Conservation (phyloP, 2,113 vertebrate species). For the Eretmochelys imbricata region DNA sequence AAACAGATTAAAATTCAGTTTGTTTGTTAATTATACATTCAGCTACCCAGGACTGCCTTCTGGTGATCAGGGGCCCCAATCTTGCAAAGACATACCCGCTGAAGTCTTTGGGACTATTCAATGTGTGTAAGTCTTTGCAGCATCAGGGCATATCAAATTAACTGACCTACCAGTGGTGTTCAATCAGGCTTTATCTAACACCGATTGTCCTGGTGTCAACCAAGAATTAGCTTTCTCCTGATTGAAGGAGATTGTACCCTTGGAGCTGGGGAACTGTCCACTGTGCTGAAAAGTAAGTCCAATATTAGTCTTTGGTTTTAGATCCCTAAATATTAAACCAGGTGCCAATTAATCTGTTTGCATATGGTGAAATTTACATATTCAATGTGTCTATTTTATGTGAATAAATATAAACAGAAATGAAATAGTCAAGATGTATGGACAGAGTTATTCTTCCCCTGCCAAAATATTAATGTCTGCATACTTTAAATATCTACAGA, state of each 20-base stretch:
- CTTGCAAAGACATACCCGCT: neutral
- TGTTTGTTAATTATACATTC: neutral
- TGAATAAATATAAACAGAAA: slow-evolving; percentile 34
- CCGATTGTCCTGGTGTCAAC: neutral
- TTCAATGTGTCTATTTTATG: slow-evolving; percentile 11
- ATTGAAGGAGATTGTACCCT: neutral
- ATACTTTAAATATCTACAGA: slow-evolving; percentile 31
- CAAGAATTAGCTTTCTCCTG: neutral
- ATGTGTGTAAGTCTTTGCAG: neutral
- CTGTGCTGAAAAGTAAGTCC: neutral
- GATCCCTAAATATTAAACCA: slow-evolving; percentile 11
- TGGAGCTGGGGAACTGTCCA: neutral
- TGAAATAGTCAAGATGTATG: slow-evolving; percentile 31
- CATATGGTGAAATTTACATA: slow-evolving; percentile 25
- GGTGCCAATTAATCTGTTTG: slow-evolving; percentile 11
- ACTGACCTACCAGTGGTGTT: neutral
- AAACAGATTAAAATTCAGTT: neutral
- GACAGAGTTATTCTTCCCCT: slow-evolving; percentile 22
- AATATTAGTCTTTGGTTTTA: neutral
- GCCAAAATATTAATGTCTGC: slow-evolving; percentile 50
- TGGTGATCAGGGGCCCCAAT: neutral
- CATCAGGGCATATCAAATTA: neutral
- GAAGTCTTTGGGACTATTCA: neutral
- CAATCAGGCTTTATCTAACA: neutral
- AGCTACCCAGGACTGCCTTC: neutral